Evolutionary conservation across 1,140 invertebrate genomes (phyloP).

Genomic region (Cherax destructor): DNA sequence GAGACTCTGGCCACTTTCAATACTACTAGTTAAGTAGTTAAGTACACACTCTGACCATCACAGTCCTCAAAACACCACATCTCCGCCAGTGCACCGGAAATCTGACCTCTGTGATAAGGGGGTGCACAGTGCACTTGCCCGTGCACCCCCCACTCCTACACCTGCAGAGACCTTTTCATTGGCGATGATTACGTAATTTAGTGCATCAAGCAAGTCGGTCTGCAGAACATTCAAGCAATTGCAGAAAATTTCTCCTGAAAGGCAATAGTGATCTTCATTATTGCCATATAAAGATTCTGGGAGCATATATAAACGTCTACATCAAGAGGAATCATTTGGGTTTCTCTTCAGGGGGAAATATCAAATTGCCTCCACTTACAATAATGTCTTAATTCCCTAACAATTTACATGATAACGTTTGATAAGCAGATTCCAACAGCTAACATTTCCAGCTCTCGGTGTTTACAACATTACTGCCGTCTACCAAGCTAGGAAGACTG

Average conservation of each 20-base stretch:
- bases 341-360: conserved; percentile 23
- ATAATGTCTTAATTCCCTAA: conserved; percentile 42
- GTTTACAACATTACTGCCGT: background rate
- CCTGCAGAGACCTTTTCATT: conserved; percentile 52
- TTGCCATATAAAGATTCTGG: conserved; percentile 24
- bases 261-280: conserved; percentile 40
- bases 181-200: conserved; percentile 48
- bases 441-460: background rate
- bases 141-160: background rate
- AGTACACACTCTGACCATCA: conserved; percentile 43
- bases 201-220: conserved; percentile 50
- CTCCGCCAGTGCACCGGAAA: background rate
- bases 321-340: conserved; percentile 40
- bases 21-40: conserved; percentile 58
- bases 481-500: background rate
- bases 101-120: conserved; percentile 22
- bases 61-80: background rate
- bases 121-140: background rate
- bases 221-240: conserved; percentile 55
- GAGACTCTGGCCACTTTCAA: conserved; percentile 29
- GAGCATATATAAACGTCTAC: conserved; percentile 27
- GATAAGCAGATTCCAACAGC: background rate
- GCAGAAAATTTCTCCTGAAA: conserved; percentile 49
- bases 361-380: conserved; percentile 42
- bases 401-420: conserved; percentile 35